phyloP scores from a whole-genome alignment of 2,888 invertebrate genomes.

The Apamea anceps region DNA sequence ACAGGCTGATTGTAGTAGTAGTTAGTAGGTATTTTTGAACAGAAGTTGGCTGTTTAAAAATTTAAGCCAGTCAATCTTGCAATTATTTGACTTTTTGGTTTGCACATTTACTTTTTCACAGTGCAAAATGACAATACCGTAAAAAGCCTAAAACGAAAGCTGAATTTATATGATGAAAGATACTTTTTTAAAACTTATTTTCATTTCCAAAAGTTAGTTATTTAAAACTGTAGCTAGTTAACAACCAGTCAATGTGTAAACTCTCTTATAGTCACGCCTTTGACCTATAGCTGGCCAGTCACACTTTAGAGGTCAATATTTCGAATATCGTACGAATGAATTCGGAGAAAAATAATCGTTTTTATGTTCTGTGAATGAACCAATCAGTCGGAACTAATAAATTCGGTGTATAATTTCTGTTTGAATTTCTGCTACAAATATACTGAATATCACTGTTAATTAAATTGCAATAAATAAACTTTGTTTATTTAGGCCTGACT shows the following conservation, averaged over 20 bases:
- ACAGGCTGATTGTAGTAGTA: too few species aligned
- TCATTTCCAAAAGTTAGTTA: neutral
- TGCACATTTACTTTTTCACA: neutral
- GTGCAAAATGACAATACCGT: too few species aligned
- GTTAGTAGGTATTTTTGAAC: too few species aligned
- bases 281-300: conserved; percentile 80
- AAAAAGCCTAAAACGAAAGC: neutral
- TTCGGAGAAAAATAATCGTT: conserved; percentile 62
- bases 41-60: neutral
- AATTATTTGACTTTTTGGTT: neutral
- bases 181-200: neutral
- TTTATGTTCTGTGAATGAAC: conserved; percentile 63
- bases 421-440: conserved; percentile 22
- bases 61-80: neutral
- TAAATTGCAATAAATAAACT: neutral
- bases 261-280: conserved; percentile 77
- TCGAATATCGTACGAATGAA: conserved; percentile 65
- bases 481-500: too few species aligned
- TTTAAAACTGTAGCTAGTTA: neutral
- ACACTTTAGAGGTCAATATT: conserved; percentile 69
- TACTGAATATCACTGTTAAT: conserved; percentile 4
- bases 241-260: conserved; percentile 34
- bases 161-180: neutral
- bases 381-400: conserved; percentile 58
- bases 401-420: conserved; percentile 33